Conservation (phyloP, 1,140 invertebrate genomes). For the Aphelinus atriplicis region DNA sequence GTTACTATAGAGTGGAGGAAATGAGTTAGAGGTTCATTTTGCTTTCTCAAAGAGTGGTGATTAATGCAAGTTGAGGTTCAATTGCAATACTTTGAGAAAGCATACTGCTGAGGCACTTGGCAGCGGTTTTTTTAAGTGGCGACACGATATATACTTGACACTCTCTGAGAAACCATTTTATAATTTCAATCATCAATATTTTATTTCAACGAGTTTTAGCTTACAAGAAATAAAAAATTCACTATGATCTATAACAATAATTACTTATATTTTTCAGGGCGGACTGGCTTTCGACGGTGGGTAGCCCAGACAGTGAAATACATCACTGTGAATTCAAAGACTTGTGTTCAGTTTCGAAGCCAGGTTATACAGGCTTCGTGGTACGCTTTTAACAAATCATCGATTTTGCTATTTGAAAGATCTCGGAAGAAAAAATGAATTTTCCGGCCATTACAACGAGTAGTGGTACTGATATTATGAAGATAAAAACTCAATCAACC, state of each 20-base stretch:
- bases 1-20: too few species aligned
- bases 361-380: conserved; percentile 82
- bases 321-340: conserved; percentile 84
- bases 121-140: too few species aligned
- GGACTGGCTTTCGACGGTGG: conserved; percentile 83
- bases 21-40: too few species aligned
- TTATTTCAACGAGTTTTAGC: too few species aligned
- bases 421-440: neutral
- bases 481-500: neutral
- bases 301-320: conserved; percentile 86
- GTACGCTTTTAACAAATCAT: conserved; percentile 78
- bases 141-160: too few species aligned
- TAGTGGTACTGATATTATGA: neutral
- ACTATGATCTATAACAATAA: neutral
- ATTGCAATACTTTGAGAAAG: too few species aligned
- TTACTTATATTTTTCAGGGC: conserved; percentile 71
- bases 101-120: too few species aligned
- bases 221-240: too few species aligned
- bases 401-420: neutral
- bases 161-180: too few species aligned
- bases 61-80: too few species aligned
- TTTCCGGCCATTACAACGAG: neutral
- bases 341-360: conserved; percentile 80
- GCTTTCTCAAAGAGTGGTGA: too few species aligned
- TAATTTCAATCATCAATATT: too few species aligned